Evolutionary conservation across 2,888 invertebrate genomes (phyloP).

Genomic region (Parnassius orleans): DNA sequence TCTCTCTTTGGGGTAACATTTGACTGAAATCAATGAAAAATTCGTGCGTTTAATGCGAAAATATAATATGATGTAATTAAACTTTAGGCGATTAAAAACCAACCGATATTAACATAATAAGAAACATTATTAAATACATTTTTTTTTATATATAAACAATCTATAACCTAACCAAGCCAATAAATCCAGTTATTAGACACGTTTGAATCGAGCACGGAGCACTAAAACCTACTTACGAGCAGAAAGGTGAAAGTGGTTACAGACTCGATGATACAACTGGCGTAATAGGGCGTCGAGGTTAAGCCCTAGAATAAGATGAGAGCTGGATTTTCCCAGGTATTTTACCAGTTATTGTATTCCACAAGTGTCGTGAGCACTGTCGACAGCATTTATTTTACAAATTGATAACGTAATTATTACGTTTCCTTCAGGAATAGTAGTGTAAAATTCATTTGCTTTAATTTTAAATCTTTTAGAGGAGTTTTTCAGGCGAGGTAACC

Average conservation of each 20-base stretch:
- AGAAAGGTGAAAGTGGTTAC: constrained; percentile 58
- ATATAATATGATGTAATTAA: no score
- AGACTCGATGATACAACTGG: constrained; percentile 57
- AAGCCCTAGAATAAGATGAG: constrained; percentile 38
- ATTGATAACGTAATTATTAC: no score
- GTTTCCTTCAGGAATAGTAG: no score
- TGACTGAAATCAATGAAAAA: no score
- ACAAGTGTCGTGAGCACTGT: not conserved
- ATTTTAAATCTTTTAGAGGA: no score
- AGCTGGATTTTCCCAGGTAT: constrained; percentile 29
- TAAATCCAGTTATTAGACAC: constrained; percentile 23
- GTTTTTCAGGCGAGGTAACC: no score
- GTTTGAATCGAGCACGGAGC: constrained; percentile 32
- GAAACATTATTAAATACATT: constrained; percentile 4
- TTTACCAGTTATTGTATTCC: constrained; percentile 19
- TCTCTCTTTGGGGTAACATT: no score
- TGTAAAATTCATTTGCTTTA: no score
- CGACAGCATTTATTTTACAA: no score
- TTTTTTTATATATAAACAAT: not conserved
- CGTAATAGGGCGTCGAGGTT: constrained; percentile 63
- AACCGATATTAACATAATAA: no score
- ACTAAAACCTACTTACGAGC: constrained; percentile 44
- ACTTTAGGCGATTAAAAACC: no score
- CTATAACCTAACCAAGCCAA: constrained; percentile 3
- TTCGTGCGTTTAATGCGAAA: no score